Evolutionary conservation across 2,113 vertebrate species (phyloP).

Genomic region (Gorsachius goisagi): DNA sequence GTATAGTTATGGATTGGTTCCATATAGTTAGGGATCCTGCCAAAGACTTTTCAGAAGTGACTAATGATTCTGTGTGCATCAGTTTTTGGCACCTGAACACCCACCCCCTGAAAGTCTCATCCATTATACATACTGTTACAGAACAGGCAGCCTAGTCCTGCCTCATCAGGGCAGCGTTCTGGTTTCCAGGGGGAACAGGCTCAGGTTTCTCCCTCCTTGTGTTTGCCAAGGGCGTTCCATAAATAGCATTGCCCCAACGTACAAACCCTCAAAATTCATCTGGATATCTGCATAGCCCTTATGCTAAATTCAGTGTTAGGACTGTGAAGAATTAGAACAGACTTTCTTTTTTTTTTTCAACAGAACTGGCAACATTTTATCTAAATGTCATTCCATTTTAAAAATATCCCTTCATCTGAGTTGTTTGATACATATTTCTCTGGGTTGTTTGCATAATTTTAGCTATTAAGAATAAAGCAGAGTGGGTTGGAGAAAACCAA

Average conservation of each 20-base stretch:
- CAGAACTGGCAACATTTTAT: not conserved
- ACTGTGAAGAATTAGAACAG: not conserved
- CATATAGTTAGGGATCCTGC: slow-evolving; percentile 56
- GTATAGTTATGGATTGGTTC: slow-evolving; percentile 46
- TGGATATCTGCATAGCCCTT: not conserved
- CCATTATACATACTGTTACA: slow-evolving; percentile 55
- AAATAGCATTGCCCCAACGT: not conserved
- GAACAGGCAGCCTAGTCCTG: slow-evolving; percentile 14
- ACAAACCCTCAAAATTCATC: not conserved
- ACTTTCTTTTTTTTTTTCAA: not conserved
- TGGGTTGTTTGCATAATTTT: not conserved
- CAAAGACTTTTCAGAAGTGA: slow-evolving; percentile 60
- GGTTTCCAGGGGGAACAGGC: slow-evolving; percentile 31
- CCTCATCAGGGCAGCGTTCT: not conserved
- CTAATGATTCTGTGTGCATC: slow-evolving; percentile 61
- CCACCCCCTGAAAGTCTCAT: slow-evolving; percentile 52
- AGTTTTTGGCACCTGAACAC: slow-evolving; percentile 54
- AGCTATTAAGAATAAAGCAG: not conserved
- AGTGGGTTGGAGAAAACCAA: not conserved
- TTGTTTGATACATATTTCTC: not conserved
- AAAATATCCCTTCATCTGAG: not conserved
- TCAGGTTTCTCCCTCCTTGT: not conserved
- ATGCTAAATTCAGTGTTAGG: not conserved
- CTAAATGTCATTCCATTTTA: not conserved
- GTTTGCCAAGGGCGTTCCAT: not conserved